Percentiles rank a stretch among this genome's conserved stretches.
Evolutionary conservation across 2,113 vertebrate genomes (phyloP).

Genomic region (Genyomyrus donnyi): DNA sequence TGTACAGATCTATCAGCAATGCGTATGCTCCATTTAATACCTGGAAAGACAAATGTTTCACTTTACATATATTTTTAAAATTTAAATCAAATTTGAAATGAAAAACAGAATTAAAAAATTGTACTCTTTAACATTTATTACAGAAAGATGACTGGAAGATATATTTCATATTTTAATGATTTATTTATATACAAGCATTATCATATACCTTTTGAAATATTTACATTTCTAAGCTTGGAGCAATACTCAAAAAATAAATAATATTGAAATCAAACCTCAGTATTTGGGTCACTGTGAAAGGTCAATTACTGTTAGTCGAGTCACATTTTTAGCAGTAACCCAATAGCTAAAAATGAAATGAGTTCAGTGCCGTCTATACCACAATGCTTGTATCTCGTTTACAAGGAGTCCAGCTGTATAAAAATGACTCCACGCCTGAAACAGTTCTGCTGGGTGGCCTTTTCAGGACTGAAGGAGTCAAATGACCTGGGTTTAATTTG

Average conservation of each 20-base stretch:
- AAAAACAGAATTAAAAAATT: background rate
- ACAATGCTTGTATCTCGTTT: background rate
- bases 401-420: background rate
- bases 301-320: background rate
- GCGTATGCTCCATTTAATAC: background rate
- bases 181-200: background rate
- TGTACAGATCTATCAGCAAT: background rate
- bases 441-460: background rate
- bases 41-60: background rate
- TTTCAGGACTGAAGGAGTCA: background rate
- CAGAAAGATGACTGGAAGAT: background rate
- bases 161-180: background rate
- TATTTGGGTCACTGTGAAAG: slow-evolving; percentile 4
- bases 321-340: slow-evolving; percentile 6
- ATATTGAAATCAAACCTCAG: background rate
- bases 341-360: background rate
- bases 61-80: background rate
- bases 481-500: background rate
- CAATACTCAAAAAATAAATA: background rate
- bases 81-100: background rate
- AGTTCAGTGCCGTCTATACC: background rate
- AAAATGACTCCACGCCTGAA: background rate
- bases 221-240: background rate
- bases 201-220: background rate
- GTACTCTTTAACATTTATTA: background rate